A percentile compares a stretch with the other conserved stretches of the same genome.
These are phyloP conservation scores for Linepithema humile DNA, from an alignment of 1,140 invertebrate species.

Conservation along the genomic window DNA sequence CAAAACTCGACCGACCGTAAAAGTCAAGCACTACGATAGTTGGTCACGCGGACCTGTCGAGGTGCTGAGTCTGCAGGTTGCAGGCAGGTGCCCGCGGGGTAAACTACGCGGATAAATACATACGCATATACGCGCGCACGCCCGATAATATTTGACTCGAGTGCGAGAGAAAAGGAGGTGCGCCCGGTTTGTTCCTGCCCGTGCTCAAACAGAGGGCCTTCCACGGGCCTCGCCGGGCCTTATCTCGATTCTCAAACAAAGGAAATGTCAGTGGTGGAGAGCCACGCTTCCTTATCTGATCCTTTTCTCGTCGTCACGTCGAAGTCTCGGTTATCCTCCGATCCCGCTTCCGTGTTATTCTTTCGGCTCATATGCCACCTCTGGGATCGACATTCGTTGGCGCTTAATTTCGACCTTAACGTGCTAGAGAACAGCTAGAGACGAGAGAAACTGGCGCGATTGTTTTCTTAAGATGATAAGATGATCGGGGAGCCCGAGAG, in stretches of 20 bases:
- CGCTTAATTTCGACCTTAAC: background rate
- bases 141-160: conserved; percentile 68
- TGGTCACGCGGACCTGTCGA: background rate
- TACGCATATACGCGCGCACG: conserved; percentile 38
- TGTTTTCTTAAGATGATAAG: conserved; percentile 53
- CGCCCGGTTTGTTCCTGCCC: conserved; percentile 71
- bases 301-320: conserved; percentile 29
- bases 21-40: background rate
- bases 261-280: conserved; percentile 57
- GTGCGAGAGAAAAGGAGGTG: conserved; percentile 63
- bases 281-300: conserved; percentile 69
- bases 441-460: background rate
- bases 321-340: background rate
- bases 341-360: conserved; percentile 69
- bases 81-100: conserved; percentile 39
- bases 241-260: conserved; percentile 75
- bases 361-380: conserved; percentile 44
- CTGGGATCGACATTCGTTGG: background rate
- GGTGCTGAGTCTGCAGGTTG: conserved; percentile 27
- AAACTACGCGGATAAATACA: conserved; percentile 56
- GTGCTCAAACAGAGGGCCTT: conserved; percentile 64
- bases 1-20: background rate
- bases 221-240: conserved; percentile 34
- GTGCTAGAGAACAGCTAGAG: background rate
- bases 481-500: conserved; percentile 12